phyloP scores from a whole-genome alignment of 2,113 vertebrate genomes.

The Alouatta palliata region DNA sequence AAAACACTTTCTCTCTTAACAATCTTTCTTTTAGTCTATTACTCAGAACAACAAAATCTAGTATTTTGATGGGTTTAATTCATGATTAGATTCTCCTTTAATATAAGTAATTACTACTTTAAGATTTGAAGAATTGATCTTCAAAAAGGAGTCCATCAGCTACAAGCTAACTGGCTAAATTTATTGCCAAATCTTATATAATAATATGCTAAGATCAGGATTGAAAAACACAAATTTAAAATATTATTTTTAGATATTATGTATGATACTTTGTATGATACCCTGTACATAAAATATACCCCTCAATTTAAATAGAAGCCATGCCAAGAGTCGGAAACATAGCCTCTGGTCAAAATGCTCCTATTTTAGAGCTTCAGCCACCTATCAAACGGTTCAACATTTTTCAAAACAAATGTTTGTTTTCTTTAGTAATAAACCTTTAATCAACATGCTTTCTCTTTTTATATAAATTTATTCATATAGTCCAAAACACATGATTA shows the following conservation, averaged over 20 bases:
- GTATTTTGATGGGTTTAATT: neutral
- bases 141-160: neutral
- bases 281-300: fast-evolving
- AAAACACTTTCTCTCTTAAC: neutral
- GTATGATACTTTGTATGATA: too few relatives aligned
- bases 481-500: neutral
- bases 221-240: neutral
- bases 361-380: neutral
- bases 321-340: neutral
- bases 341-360: constrained; percentile 30
- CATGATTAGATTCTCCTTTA: neutral
- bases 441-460: neutral
- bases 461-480: neutral
- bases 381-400: neutral
- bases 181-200: too few relatives aligned
- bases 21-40: neutral
- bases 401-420: neutral
- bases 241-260: neutral
- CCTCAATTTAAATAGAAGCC: neutral
- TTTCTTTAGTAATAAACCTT: neutral
- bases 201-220: neutral
- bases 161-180: fast-evolving
- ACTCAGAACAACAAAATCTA: neutral
- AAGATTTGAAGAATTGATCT: neutral
- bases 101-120: neutral